phyloP scores from a whole-genome alignment of 53 echinoderm and acorn worm species.

The Pentamera pediparva region DNA sequence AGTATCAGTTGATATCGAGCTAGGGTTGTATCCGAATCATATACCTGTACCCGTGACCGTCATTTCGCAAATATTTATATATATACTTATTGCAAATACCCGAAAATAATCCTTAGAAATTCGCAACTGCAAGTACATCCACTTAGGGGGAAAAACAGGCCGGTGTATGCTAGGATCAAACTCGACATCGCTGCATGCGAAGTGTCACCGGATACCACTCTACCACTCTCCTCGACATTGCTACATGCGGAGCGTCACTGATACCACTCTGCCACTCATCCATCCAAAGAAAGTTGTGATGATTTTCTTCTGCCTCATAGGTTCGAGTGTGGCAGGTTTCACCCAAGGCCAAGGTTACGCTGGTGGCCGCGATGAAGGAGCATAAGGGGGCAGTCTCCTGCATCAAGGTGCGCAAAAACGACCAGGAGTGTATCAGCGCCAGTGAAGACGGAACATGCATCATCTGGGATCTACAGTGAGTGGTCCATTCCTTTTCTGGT shows the following conservation, averaged over 20 bases:
- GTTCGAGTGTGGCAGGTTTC: constrained; percentile 71
- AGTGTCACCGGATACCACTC: too few species aligned
- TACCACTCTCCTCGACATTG: too few species aligned
- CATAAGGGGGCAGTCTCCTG: constrained; percentile 91
- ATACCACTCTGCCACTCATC: background rate
- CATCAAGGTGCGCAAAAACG: constrained; percentile 66
- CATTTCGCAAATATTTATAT: background rate
- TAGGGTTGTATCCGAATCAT: too few species aligned
- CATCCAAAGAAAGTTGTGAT: background rate
- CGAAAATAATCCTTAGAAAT: too few species aligned
- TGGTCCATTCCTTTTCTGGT: too few species aligned
- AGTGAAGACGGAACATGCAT: constrained; percentile 95
- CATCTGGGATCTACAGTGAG: constrained; percentile 94
- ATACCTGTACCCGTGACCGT: too few species aligned
- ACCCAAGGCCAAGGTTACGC: background rate
- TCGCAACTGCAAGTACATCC: too few species aligned
- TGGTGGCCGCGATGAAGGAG: constrained; percentile 77
- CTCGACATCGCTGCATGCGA: too few species aligned
- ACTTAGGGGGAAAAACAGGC: too few species aligned
- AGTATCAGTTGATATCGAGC: too few species aligned
- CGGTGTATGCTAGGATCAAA: too few species aligned
- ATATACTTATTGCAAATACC: background rate
- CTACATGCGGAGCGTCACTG: too few species aligned
- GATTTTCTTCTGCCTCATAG: background rate
- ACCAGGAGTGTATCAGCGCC: constrained; percentile 88